phyloP scores from a whole-genome alignment of 2,113 vertebrate species.

The Glaucomys volans region DNA sequence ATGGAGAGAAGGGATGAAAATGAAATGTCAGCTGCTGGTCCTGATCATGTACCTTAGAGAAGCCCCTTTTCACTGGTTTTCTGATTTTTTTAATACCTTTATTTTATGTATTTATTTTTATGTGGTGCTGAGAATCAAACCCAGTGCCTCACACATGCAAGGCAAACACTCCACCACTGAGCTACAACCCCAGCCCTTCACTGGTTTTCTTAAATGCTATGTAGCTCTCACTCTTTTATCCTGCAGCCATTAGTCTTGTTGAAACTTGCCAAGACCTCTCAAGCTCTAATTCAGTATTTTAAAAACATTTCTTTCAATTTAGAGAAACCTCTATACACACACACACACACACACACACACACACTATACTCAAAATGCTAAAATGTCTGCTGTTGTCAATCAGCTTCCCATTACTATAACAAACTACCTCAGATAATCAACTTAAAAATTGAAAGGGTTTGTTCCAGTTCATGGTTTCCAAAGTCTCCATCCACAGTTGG shows the following conservation, averaged over 20 bases:
- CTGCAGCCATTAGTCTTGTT: background rate
- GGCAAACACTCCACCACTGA: too few species aligned
- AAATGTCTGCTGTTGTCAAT: background rate
- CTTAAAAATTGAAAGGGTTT: background rate
- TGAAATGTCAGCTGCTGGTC: background rate
- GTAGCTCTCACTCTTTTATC: background rate
- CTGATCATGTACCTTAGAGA: background rate
- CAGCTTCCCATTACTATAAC: background rate
- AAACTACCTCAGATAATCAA: background rate
- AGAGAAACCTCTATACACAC: background rate
- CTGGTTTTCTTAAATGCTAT: background rate
- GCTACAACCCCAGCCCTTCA: too few species aligned
- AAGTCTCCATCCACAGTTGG: background rate
- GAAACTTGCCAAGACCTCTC: background rate
- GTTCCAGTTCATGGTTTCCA: background rate
- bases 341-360: too few species aligned
- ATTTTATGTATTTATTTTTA: too few species aligned
- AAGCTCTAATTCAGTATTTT: background rate
- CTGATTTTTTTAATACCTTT: background rate
- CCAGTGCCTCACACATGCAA: too few species aligned
- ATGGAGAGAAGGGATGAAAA: background rate
- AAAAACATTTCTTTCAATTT: background rate
- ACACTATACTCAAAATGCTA: background rate
- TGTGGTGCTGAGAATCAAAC: too few species aligned
- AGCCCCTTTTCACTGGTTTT: background rate